Conservation (phyloP, 2,113 vertebrate species). For the Regulus satrapa region DNA sequence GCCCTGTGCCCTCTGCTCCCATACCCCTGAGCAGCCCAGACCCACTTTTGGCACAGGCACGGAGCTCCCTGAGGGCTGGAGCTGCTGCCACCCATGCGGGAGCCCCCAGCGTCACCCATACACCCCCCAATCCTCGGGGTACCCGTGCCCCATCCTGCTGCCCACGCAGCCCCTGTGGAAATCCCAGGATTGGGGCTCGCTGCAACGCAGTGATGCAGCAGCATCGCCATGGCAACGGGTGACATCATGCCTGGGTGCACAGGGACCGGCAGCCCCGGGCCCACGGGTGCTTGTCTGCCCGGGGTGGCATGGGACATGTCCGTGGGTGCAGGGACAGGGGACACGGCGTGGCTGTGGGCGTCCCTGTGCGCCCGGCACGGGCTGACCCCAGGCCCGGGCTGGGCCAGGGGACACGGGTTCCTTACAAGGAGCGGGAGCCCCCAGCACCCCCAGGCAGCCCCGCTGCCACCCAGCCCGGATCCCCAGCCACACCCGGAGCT, state of each 20-base stretch:
- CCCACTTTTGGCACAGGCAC: background rate
- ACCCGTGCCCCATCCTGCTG: accelerated
- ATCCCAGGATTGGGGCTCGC: background rate
- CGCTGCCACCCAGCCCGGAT: background rate
- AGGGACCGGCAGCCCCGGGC: background rate
- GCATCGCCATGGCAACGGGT: slow-evolving; percentile 61
- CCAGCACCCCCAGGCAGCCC: background rate
- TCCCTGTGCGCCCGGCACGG: background rate
- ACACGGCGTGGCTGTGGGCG: accelerated
- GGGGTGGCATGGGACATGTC: background rate
- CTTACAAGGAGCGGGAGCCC: background rate
- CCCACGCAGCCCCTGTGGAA: slow-evolving; percentile 26
- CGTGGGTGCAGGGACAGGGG: background rate
- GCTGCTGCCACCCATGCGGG: background rate
- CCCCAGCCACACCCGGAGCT: accelerated
- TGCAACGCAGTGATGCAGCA: slow-evolving; percentile 40
- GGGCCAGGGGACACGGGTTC: background rate
- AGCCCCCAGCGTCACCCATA: background rate
- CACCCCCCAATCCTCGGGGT: background rate
- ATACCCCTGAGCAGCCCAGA: background rate
- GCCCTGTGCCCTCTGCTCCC: background rate
- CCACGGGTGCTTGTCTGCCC: background rate
- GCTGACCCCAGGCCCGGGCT: background rate
- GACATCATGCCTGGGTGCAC: slow-evolving; percentile 51
- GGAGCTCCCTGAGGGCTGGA: background rate